A percentile compares a stretch with the other conserved stretches of the same genome.
These are phyloP conservation scores for Mustela lutreola DNA, from an alignment of 2,113 vertebrate genomes.

Conservation along the genomic window DNA sequence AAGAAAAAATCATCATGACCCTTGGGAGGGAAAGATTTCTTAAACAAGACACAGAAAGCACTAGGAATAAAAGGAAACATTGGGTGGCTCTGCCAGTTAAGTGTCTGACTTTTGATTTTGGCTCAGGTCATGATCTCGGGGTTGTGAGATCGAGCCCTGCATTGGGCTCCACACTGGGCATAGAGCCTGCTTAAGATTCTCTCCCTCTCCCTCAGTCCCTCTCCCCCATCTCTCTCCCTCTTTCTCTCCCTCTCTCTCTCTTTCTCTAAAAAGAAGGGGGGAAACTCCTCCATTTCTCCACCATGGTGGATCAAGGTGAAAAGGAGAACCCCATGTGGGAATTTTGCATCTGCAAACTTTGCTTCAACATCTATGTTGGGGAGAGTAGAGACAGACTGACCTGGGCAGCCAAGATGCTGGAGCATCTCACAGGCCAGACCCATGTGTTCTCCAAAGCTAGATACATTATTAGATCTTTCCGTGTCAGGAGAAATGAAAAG, in stretches of 20 bases:
- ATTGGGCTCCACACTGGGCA: not conserved
- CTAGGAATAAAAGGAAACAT: not conserved
- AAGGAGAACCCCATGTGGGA: too few species aligned
- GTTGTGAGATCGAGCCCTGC: not conserved
- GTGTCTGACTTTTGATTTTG: too few species aligned
- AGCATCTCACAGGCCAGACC: not conserved
- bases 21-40: not conserved
- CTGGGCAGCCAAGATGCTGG: too few species aligned
- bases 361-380: too few species aligned
- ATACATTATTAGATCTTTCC: not conserved
- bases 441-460: not conserved
- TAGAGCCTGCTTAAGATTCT: not conserved
- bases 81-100: not conserved
- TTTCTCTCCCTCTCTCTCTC: not conserved
- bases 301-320: too few species aligned
- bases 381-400: too few species aligned
- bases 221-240: not conserved
- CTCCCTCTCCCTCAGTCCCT: not conserved
- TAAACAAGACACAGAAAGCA: slow-evolving; percentile 14
- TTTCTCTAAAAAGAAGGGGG: too few species aligned
- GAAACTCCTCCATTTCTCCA: too few species aligned
- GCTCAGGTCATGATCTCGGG: too few species aligned
- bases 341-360: too few species aligned
- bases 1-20: not conserved
- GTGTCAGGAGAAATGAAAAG: not conserved